Conservation (phyloP, 2,888 invertebrate genomes). For the Acrobasis repandana region DNA sequence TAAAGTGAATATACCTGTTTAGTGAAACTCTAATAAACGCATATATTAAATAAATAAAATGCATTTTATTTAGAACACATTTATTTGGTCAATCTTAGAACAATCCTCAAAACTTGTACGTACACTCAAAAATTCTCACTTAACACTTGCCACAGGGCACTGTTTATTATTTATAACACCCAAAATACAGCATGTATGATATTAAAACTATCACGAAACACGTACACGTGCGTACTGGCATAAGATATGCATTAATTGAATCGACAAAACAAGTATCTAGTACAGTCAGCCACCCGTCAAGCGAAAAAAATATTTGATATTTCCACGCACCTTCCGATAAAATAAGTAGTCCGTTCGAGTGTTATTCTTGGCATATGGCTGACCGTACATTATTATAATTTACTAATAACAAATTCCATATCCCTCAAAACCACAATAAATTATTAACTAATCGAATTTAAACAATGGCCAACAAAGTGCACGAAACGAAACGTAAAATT, state of each 20-base stretch:
- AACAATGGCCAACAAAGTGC: constrained; percentile 75
- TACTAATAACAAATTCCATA: constrained; percentile 64
- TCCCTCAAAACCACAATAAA: constrained; percentile 68
- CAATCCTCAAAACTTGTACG: constrained; percentile 72
- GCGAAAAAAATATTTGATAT: too few species aligned
- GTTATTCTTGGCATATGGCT: too few species aligned
- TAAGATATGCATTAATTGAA: constrained; percentile 70
- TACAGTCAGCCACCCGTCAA: constrained; percentile 8
- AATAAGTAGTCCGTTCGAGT: too few species aligned
- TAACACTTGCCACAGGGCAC: constrained; percentile 47
- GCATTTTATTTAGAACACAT: constrained; percentile 76
- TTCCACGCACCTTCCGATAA: too few species aligned
- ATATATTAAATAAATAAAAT: constrained; percentile 41
- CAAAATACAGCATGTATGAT: constrained; percentile 35
- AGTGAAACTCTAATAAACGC: constrained; percentile 34
- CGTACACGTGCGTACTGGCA: constrained; percentile 78
- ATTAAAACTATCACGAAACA: constrained; percentile 72
- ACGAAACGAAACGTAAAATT: constrained; percentile 57
- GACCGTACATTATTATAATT: constrained; percentile 33
- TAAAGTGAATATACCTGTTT: constrained; percentile 85
- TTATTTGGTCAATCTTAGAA: constrained; percentile 81
- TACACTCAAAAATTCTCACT: constrained; percentile 69
- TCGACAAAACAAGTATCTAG: constrained; percentile 56
- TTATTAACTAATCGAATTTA: constrained; percentile 57
- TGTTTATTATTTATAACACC: constrained; percentile 33